A percentile compares a stretch with the other conserved stretches of the same genome.
These are phyloP conservation scores for Monoplex corrugatus DNA, from an alignment of 2,888 invertebrate genomes.

Conservation along the genomic window DNA sequence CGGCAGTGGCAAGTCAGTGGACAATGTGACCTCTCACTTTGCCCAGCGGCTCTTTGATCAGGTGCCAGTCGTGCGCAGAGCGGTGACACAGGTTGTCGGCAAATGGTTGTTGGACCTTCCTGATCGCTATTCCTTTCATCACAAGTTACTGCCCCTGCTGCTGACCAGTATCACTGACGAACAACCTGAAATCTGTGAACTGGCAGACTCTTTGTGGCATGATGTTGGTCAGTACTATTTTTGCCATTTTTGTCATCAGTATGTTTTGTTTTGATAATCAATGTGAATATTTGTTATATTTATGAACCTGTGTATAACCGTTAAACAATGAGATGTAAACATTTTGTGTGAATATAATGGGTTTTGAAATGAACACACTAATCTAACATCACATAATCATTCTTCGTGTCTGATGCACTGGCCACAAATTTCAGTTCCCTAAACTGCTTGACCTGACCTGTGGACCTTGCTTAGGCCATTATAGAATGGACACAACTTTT, in stretches of 20 bases:
- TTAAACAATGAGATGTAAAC: background rate
- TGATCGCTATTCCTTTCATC: constrained; percentile 95
- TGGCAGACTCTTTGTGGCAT: constrained; percentile 80
- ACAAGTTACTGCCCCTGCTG: constrained; percentile 91
- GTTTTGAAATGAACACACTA: background rate
- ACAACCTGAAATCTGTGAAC: constrained; percentile 85
- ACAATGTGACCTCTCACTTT: constrained; percentile 89
- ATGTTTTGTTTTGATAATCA: background rate
- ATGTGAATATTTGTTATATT: background rate
- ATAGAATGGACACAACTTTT: too few species aligned
- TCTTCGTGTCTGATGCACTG: too few species aligned
- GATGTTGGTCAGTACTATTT: constrained; percentile 76
- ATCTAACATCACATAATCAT: too few species aligned
- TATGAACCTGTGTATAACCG: background rate
- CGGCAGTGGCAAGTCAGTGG: constrained; percentile 88
- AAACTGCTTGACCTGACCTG: too few species aligned
- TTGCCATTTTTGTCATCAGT: background rate
- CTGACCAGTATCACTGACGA: constrained; percentile 93
- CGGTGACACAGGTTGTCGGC: constrained; percentile 90
- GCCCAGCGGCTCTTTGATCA: constrained; percentile 94
- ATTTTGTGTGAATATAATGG: background rate
- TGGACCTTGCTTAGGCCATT: too few species aligned
- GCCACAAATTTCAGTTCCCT: too few species aligned
- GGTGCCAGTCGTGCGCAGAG: constrained; percentile 87
- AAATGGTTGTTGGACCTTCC: constrained; percentile 89